Evolutionary conservation across 2,888 invertebrate genomes (phyloP), one percentile per base, ranked within the genome.

Genomic region (Electrophaes corylata): DNA sequence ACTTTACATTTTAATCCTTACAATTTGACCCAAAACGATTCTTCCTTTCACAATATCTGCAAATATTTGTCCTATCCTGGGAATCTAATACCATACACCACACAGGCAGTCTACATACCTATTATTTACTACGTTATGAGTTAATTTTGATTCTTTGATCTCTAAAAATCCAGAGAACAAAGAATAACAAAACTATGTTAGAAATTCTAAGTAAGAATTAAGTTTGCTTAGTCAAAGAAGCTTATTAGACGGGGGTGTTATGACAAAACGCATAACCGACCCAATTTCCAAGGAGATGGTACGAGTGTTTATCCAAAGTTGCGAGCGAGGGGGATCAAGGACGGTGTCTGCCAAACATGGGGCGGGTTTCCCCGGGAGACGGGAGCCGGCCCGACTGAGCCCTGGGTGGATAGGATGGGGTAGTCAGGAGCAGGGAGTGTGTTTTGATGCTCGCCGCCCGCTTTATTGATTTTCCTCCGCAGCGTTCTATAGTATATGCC

Each of bases 311-410:
- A 90, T 89, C 83, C 82, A 79, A 90, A 91, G 72, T 89, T 89
- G 84, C 83, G 85, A 84, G 82, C 84, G 81, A 76, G 88, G 86
- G 84, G 85, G 86, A 91, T 91, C 91, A 91, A 91, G 91, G 91
- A 86, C 91, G 91, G 86, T 77, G 91, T 91, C 91, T 91, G 90
- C 89, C 88, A 89, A 91, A 89, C 88, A 88, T 81, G 86, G 91
- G 88, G 84, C 82, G 89, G 85, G 84, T 90, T 88, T 88, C 87
- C 91, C 89, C 88, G 88, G 89, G 88, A 85, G 86, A 85, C 81
- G 78, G 78, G 79, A 64, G 69, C 45, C 12, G 67, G 41, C 29
- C 43, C n/a, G 43, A 4, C 43, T 43, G 67, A 66, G 47, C 55
- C 65, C 61, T 67, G 75, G 81, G 47, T 18, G 74, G 79, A 35